phyloP scores from a whole-genome alignment of 2,888 invertebrate species.

The Tholera decimalis region DNA sequence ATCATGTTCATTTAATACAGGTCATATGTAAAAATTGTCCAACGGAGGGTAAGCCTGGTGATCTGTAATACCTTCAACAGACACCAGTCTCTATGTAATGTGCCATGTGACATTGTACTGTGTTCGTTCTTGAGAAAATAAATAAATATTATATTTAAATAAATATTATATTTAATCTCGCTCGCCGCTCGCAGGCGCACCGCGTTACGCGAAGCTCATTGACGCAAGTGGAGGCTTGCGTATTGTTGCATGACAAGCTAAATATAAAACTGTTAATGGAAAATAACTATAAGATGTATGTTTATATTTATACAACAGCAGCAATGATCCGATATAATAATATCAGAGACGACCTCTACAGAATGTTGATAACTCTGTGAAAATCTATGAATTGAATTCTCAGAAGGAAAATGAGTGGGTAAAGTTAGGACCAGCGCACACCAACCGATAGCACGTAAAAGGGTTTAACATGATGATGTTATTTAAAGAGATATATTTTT shows the following conservation, averaged over 20 bases:
- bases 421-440: constrained; percentile 17
- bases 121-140: too few species aligned
- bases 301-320: constrained; percentile 55
- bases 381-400: constrained; percentile 61
- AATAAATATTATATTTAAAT: too few species aligned
- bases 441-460: not conserved
- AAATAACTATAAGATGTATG: constrained; percentile 67
- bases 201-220: constrained; percentile 26
- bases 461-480: not conserved
- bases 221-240: constrained; percentile 55
- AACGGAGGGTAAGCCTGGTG: too few species aligned
- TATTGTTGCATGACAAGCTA: constrained; percentile 58
- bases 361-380: constrained; percentile 52
- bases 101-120: too few species aligned
- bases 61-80: too few species aligned
- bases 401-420: constrained; percentile 27
- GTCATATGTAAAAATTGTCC: too few species aligned
- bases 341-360: constrained; percentile 60
- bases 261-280: constrained; percentile 63
- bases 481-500: too few species aligned
- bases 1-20: too few species aligned
- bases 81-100: too few species aligned
- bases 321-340: constrained; percentile 64
- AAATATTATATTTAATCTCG: not conserved
- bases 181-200: constrained; percentile 45